Evolutionary conservation across 1,140 invertebrate species (phyloP), one percentile per base, ranked within the genome.

Genomic region (Daktulosphaira vitifoliae): DNA sequence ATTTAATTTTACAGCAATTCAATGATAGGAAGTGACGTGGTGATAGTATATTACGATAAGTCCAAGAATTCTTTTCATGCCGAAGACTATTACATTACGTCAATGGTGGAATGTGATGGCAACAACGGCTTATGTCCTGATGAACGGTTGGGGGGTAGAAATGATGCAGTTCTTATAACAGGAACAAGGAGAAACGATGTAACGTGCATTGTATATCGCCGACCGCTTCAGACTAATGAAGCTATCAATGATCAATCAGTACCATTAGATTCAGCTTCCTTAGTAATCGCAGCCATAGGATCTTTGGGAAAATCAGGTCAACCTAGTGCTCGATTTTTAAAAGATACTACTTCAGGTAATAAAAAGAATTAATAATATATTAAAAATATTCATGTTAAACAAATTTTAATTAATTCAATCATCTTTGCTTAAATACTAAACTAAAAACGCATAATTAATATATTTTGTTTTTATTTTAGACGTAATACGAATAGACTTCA

Each of bases 201-300:
- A 0, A 93, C 89, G 0, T 86, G 82, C n/a, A 83, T 93, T 4
- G 84, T 82, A 2, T 93, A 87, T 72, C 80, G 80, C 29, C 80
- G 90, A 5, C 84, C 88, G 0, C 76, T 92, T 44, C 80, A 83
- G 56, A 88, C 88, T 0, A 86, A 84, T 68, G 88, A 91, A 68
- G 78, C 82, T 0, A 75, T 80, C 15, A 84, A 82, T 66, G 87
- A 90, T 71, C 78, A 80, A 67, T 79, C 84, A 29, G 84, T 90
- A 54, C 81, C 86, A 1, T 75, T 76, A 1, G 77, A 83, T 29
- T 78, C 81, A 0, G 81, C 87, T 20, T 82, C 85, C 9, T 84
- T 82, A 16, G 83, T 93, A 2, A 89, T 94, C n/a, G 90, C 90
- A 0, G 90, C 91, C 13, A 88, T 94, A 68, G 91, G 91, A 5